These are phyloP conservation scores for Aphelenchoides avenae DNA, from an alignment of 1,140 invertebrate species.

Conservation along the genomic window DNA sequence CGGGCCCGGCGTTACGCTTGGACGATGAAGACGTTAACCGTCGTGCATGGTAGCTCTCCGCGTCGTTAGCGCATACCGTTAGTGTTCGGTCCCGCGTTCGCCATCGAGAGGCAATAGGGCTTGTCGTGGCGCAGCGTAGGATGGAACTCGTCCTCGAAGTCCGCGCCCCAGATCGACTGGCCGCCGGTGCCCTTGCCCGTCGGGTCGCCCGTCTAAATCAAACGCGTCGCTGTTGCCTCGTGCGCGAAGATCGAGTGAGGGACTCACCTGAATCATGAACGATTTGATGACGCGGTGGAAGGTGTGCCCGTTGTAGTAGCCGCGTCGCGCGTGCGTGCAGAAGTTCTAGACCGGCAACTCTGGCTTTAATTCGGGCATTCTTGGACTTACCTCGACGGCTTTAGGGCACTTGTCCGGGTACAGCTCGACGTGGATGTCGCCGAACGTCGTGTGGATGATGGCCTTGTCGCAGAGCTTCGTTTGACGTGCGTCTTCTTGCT, in stretches of 20 bases:
- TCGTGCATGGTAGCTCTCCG: too few species aligned
- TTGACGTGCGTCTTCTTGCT: slow-evolving; percentile 28
- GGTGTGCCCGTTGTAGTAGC: slow-evolving; percentile 90
- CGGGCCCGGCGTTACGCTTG: too few species aligned
- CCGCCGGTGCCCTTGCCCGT: slow-evolving; percentile 88
- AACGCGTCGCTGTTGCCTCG: neutral
- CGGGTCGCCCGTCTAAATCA: slow-evolving; percentile 98
- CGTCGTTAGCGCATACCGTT: too few species aligned
- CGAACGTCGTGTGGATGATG: slow-evolving; percentile 85
- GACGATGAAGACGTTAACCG: too few species aligned
- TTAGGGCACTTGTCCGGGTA: slow-evolving; percentile 89
- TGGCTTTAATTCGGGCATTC: too few species aligned
- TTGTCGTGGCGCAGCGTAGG: slow-evolving; percentile 83
- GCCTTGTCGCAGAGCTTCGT: slow-evolving; percentile 39
- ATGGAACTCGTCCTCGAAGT: slow-evolving; percentile 97
- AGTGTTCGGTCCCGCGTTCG: slow-evolving; percentile 93
- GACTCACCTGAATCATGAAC: slow-evolving; percentile 84
- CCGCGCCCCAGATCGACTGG: slow-evolving; percentile 94
- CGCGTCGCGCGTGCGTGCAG: slow-evolving; percentile 88
- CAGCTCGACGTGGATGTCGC: slow-evolving; percentile 85
- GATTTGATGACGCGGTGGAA: slow-evolving; percentile 97
- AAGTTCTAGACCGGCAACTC: too few species aligned
- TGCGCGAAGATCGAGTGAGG: too few species aligned
- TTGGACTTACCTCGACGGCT: too few species aligned
- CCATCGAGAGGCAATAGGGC: slow-evolving; percentile 93